phyloP scores from a whole-genome alignment of 2,797 vertebrate species.

The Pampus argenteus region DNA sequence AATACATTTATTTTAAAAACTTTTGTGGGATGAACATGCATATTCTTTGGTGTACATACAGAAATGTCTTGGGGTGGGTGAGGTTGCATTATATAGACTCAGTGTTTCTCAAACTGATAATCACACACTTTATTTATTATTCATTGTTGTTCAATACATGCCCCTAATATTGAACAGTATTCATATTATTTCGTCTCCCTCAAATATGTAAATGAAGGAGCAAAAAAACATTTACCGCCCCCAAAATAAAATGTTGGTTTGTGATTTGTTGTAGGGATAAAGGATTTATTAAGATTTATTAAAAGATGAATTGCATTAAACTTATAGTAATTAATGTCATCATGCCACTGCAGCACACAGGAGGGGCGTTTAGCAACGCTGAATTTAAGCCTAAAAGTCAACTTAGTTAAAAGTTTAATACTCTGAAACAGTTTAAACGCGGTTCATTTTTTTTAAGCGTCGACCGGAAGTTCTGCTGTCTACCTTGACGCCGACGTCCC shows the following conservation, averaged over 20 bases:
- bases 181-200: neutral
- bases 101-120: neutral
- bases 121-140: too few species aligned
- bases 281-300: too few species aligned
- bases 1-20: too few species aligned
- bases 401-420: too few species aligned
- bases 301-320: too few species aligned
- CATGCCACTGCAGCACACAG: neutral
- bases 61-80: neutral
- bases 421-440: neutral
- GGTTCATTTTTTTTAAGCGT: neutral
- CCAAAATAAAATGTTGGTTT: neutral
- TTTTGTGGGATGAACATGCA: too few species aligned
- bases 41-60: too few species aligned
- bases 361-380: neutral
- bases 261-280: neutral
- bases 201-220: neutral
- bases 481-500: slow-evolving; percentile 18
- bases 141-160: too few species aligned
- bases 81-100: neutral
- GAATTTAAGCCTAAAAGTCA: neutral
- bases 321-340: neutral
- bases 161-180: neutral
- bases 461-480: slow-evolving; percentile 51
- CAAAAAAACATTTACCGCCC: neutral